Evolutionary conservation across 1,140 invertebrate species (phyloP), one percentile per base, ranked within the genome.

Genomic region (Hesperophylax magnus): DNA sequence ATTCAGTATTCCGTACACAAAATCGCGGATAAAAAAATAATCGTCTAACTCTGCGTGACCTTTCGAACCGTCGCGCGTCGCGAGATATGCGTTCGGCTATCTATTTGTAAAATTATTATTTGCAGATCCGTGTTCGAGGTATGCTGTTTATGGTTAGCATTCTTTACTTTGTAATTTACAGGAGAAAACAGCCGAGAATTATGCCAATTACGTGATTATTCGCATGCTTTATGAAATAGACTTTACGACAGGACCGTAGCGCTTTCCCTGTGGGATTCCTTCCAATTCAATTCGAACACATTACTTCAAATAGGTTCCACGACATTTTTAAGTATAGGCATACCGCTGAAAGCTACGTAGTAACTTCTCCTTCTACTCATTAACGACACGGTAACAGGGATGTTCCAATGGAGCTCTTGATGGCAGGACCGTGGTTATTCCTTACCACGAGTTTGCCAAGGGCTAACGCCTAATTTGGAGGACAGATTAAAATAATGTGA

Each of bases 1-100:
- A 75, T 58, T 54, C 52, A n/a, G 71, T 54, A n/a, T 20, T 17
- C 67, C 17, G 18, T 31, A 67, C 27, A 27, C 27, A 27, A 27
- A 52, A 71, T 71, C 67, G 67, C 34, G 69, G 69, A 47, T 20
- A 52, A 72, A 72, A 54, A 75, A 18, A 75, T 56, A 75, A 75
- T 56, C 20, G 54, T 9, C 71, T 53, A 27, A 58, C 18, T 56
- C 71, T 47, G 34, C 3, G 52, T 53, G 71, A 75, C 71, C 71
- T 75, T 75, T 56, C 71, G 71, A 75, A 75, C 71, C 24, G 22
- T 53, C 24, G 71, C 67, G 67, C 22, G n/a, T n/a, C n/a, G n/a
- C 7, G 7, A 22, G 61, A 4, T 65, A 31, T 15, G 61, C 61
- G 61, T 24, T 31, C 14, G 24, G 61, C 18, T 31, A 65, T 65